Evolutionary conservation across 2,797 vertebrate species (phyloP).

Genomic region (Oryzias sinensis): DNA sequence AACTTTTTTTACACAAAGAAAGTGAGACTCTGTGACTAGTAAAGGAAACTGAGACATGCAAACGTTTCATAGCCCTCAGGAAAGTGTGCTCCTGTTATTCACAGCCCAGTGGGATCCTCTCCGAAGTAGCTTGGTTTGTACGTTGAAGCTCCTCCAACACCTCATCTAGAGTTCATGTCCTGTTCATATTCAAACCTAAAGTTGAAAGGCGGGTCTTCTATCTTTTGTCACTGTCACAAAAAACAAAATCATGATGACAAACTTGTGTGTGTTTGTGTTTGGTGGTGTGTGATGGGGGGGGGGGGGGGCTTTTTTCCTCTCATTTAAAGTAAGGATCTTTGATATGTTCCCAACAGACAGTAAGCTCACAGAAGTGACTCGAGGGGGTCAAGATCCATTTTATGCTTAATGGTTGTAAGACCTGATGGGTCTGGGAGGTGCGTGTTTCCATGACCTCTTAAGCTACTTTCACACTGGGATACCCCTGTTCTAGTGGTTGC

Average conservation of each 20-base stretch:
- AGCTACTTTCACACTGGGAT: constrained; percentile 14
- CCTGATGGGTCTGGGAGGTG: constrained; percentile 39
- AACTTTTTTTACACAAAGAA: too few relatives aligned
- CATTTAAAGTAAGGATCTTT: constrained; percentile 29
- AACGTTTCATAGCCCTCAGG: too few relatives aligned
- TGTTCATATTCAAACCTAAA: constrained; percentile 5
- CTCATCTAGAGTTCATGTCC: neutral
- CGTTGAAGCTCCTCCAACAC: neutral
- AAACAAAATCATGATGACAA: constrained; percentile 22
- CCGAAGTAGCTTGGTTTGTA: too few relatives aligned
- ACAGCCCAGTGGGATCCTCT: too few relatives aligned
- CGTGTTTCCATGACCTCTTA: constrained; percentile 27
- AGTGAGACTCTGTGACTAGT: too few relatives aligned
- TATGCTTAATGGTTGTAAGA: constrained; percentile 48
- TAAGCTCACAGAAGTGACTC: constrained; percentile 22
- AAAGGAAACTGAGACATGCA: too few relatives aligned
- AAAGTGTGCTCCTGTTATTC: too few relatives aligned
- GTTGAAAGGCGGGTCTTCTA: constrained; percentile 12
- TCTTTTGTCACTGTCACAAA: constrained; percentile 15
- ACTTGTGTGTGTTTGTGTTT: neutral
- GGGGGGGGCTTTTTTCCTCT: neutral
- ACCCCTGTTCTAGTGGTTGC: too few relatives aligned
- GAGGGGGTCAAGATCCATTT: constrained; percentile 38
- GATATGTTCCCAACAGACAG: constrained; percentile 41
- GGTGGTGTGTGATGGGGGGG: neutral